Evolutionary conservation across 2,797 vertebrate species (phyloP).

Genomic region (Muscicapa comitata): DNA sequence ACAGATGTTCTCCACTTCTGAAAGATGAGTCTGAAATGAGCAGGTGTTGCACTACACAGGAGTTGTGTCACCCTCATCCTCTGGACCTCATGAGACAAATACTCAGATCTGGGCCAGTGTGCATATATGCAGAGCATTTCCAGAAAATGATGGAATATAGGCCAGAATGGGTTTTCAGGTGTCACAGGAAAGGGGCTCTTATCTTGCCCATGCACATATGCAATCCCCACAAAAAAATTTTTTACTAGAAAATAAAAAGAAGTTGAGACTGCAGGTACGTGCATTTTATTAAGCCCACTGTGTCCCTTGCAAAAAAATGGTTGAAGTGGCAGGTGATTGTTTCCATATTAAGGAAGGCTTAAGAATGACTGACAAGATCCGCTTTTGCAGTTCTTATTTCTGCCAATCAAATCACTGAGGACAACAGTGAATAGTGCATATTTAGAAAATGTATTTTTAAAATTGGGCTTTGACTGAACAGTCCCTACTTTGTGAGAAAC

Average conservation of each 20-base stretch:
- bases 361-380: conserved; percentile 36
- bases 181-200: background rate
- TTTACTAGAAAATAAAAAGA: background rate
- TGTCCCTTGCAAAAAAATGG: background rate
- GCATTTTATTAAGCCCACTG: background rate
- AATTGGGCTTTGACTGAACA: conserved; percentile 5
- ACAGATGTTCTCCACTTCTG: accelerated
- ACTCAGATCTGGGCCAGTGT: background rate
- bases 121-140: background rate
- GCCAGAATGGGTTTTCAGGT: background rate
- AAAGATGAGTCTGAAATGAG: background rate
- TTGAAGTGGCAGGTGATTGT: conserved; percentile 8
- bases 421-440: conserved; percentile 15
- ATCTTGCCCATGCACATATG: background rate
- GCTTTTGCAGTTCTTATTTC: conserved; percentile 19
- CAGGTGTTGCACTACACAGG: accelerated
- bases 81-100: background rate
- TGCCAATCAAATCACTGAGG: conserved; percentile 31
- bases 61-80: background rate
- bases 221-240: background rate
- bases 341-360: conserved; percentile 18
- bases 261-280: background rate
- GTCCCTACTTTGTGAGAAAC: background rate
- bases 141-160: background rate
- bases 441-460: conserved; percentile 64